phyloP scores from a whole-genome alignment of 2,113 vertebrate genomes.

The Balaeniceps rex region DNA sequence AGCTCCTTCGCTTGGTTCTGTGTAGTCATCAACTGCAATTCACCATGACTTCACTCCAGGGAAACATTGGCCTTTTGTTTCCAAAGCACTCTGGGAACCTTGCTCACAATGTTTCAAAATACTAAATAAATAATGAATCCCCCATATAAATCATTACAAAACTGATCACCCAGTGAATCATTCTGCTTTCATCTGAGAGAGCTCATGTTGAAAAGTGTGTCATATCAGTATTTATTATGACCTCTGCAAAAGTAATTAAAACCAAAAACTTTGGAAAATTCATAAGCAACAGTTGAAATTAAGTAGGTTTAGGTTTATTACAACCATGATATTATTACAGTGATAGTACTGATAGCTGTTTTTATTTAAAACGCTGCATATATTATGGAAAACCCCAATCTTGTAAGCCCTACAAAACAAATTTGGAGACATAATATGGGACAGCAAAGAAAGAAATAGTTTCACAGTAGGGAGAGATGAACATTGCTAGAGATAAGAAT shows the following conservation, averaged over 20 bases:
- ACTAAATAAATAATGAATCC: not conserved
- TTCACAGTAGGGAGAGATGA: not conserved
- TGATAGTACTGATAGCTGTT: not conserved
- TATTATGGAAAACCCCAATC: not conserved
- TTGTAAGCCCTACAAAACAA: not conserved
- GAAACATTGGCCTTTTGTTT: not conserved
- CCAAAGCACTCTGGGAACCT: not conserved
- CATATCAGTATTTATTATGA: not conserved
- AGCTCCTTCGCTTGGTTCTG: not conserved
- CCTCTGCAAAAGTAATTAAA: not conserved
- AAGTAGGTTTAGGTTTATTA: not conserved
- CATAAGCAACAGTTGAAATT: not conserved
- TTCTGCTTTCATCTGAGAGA: not conserved
- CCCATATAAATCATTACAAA: not conserved
- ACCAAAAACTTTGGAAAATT: not conserved
- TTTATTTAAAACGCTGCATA: not conserved
- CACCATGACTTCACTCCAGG: not conserved
- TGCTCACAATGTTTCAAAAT: not conserved
- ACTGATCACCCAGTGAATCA: not conserved
- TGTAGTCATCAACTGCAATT: not conserved
- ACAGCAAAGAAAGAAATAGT: not conserved
- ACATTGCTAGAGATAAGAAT: not conserved
- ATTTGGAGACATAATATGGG: not conserved
- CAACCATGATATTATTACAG: not conserved
- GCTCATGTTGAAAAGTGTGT: not conserved